Conservation (phyloP, 2,797 vertebrate genomes). For the Phylloscopus collybita region DNA sequence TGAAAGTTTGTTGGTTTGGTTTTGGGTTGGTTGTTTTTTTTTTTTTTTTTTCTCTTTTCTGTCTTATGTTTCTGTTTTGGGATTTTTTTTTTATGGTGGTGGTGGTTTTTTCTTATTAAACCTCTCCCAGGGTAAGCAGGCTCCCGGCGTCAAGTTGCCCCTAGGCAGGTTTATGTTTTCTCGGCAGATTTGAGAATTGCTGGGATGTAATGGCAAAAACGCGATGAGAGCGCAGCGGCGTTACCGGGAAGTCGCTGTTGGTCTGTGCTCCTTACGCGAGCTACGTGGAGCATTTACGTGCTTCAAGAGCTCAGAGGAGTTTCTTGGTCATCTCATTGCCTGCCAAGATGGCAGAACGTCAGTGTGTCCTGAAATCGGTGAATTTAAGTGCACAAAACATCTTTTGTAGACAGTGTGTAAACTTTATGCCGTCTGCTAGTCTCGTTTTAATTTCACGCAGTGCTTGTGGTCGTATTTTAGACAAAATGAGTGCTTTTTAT, state of each 20-base stretch:
- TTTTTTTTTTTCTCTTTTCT: not conserved
- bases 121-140: not conserved
- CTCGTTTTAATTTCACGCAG: not conserved
- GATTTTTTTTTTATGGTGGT: too few relatives aligned
- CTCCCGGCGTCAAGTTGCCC: not conserved
- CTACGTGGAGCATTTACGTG: constrained; percentile 28
- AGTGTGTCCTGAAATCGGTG: not conserved
- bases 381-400: not conserved
- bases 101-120: not conserved
- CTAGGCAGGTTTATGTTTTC: not conserved
- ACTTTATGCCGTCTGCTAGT: not conserved
- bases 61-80: not conserved
- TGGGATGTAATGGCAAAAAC: not conserved
- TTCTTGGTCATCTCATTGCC: constrained; percentile 8
- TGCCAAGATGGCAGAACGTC: constrained; percentile 58
- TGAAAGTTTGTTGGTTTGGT: constrained; percentile 41
- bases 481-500: not conserved
- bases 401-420: not conserved
- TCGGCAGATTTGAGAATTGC: not conserved
- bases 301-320: constrained; percentile 30
- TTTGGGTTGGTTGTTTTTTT: not conserved
- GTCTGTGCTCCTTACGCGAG: not conserved
- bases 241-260: constrained; percentile 37
- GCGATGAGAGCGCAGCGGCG: not conserved
- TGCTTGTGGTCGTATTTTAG: not conserved